Percentiles rank a stretch among this genome's conserved stretches.
Conservation (phyloP, 1,140 invertebrate genomes). For the Macrocentrus cingulum region DNA sequence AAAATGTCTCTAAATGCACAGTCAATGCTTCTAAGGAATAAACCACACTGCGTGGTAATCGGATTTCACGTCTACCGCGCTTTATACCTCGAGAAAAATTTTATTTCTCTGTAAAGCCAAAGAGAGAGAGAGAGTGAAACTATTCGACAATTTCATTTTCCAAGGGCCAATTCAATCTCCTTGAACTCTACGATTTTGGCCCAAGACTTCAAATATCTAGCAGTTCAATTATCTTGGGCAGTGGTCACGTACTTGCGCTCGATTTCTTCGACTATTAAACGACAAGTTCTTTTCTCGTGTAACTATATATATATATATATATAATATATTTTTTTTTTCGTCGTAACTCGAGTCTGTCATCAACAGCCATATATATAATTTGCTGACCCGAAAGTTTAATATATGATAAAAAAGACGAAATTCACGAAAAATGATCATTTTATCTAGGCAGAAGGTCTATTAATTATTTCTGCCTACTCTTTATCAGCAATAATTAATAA, state of each 20-base stretch:
- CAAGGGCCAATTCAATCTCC: constrained; percentile 17
- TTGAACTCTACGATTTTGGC: neutral
- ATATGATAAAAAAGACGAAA: too few relatives aligned
- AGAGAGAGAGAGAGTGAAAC: too few relatives aligned
- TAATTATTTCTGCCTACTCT: too few relatives aligned
- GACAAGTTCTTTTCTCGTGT: constrained; percentile 16
- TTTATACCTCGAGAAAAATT: neutral
- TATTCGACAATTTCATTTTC: constrained; percentile 9
- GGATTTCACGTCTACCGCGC: constrained; percentile 25
- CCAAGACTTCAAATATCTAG: neutral
- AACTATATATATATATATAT: neutral
- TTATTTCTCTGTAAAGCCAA: constrained; percentile 16
- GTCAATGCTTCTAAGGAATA: too few relatives aligned
- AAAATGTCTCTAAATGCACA: too few relatives aligned
- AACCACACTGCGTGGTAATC: constrained; percentile 26
- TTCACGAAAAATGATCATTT: too few relatives aligned
- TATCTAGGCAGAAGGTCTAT: too few relatives aligned
- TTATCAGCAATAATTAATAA: too few relatives aligned
- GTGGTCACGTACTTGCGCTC: constrained; percentile 28
- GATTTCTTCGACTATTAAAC: constrained; percentile 35
- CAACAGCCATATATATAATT: constrained; percentile 51
- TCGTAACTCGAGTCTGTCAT: constrained; percentile 35
- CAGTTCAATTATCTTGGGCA: constrained; percentile 32
- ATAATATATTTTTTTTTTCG: constrained; percentile 7
- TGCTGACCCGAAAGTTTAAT: too few relatives aligned